These are phyloP conservation scores for Sarcophaga peregrina DNA, from an alignment of 1,140 invertebrate genomes.

Conservation along the genomic window DNA sequence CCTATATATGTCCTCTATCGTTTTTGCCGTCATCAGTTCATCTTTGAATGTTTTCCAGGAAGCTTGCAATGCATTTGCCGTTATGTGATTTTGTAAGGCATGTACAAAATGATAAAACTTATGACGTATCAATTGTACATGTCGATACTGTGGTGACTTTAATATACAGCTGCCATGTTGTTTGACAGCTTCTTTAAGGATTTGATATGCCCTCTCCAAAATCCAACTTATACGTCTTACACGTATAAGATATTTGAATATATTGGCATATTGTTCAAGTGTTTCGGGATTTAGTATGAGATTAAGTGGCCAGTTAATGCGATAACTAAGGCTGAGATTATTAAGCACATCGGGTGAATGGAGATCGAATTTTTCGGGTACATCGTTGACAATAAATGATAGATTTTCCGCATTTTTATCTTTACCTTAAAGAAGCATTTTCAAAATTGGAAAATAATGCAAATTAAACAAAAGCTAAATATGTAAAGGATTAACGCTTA, in stretches of 20 bases:
- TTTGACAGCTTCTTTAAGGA: conserved; percentile 69
- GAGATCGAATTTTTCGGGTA: conserved; percentile 71
- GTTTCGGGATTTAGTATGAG: conserved; percentile 78
- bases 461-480: no score
- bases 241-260: conserved; percentile 81
- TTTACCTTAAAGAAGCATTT: conserved; percentile 56
- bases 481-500: no score
- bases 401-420: conserved; percentile 71
- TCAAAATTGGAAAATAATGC: no score
- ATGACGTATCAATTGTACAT: conserved; percentile 75
- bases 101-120: conserved; percentile 79
- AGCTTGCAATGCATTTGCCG: conserved; percentile 75
- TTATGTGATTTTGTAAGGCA: conserved; percentile 78
- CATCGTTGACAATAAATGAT: conserved; percentile 70
- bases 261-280: conserved; percentile 75
- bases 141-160: conserved; percentile 71
- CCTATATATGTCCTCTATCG: conserved; percentile 76
- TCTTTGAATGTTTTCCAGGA: conserved; percentile 79
- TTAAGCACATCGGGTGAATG: conserved; percentile 74
- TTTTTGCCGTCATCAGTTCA: conserved; percentile 72
- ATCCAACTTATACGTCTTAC: conserved; percentile 79
- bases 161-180: conserved; percentile 67
- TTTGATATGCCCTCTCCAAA: conserved; percentile 74
- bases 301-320: conserved; percentile 80
- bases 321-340: conserved; percentile 76